These are phyloP conservation scores for Micromys minutus DNA, from an alignment of 2,113 vertebrate genomes.

Conservation along the genomic window DNA sequence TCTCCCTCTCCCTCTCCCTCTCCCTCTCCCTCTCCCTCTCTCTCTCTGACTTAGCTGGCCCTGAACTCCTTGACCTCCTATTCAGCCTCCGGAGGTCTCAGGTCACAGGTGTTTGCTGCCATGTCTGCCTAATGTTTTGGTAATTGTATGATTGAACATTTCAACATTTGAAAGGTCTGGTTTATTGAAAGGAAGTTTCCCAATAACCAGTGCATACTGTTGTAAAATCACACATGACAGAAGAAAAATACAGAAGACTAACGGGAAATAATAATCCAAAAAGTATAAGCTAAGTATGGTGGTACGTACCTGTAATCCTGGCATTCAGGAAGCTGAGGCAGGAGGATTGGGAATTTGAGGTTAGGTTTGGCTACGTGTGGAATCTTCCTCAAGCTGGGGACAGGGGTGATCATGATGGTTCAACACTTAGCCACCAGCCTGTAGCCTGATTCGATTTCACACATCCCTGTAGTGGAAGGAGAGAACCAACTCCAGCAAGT, in stretches of 20 bases:
- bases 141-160: slow-evolving; percentile 19
- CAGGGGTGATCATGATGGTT: too few relatives aligned
- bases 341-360: background rate
- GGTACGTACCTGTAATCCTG: background rate
- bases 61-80: background rate
- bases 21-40: too few relatives aligned
- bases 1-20: too few relatives aligned
- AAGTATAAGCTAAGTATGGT: background rate
- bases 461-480: background rate
- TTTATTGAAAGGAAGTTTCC: slow-evolving; percentile 48
- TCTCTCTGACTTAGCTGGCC: background rate
- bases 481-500: background rate
- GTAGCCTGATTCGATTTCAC: background rate
- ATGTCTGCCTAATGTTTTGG: background rate
- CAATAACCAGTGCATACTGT: slow-evolving; percentile 1
- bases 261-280: slow-evolving; percentile 31
- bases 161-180: slow-evolving; percentile 46
- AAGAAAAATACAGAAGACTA: slow-evolving; percentile 40
- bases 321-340: background rate
- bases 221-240: slow-evolving; percentile 37
- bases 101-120: background rate
- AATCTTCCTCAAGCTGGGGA: background rate
- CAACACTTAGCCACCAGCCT: background rate
- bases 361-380: background rate
- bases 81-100: background rate